A percentile compares a stretch with the other conserved stretches of the same genome.
Evolutionary conservation across 37 sponge, comb jelly and placozoan species (phyloP).

Genomic region (Ianthella basta): DNA sequence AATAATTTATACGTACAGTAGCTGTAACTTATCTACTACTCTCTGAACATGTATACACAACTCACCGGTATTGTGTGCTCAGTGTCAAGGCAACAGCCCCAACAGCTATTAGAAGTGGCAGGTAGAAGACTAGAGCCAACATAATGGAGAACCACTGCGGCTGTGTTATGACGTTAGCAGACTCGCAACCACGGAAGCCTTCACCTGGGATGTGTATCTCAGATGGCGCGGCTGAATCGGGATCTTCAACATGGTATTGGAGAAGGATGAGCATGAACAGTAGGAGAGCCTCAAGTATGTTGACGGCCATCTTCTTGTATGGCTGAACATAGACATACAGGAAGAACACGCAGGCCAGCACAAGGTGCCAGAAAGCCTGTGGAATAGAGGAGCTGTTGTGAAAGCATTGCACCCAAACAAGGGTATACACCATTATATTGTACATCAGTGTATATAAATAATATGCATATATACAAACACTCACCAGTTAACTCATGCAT

Average conservation of each 20-base stretch:
- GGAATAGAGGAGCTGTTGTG: too few species aligned
- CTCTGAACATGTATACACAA: too few species aligned
- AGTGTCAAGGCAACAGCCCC: background rate
- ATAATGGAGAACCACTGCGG: background rate
- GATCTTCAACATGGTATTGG: too few species aligned
- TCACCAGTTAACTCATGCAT: too few species aligned
- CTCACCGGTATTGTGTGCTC: background rate
- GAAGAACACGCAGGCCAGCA: background rate
- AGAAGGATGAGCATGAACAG: slow-evolving; percentile 41
- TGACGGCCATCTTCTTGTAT: slow-evolving; percentile 30
- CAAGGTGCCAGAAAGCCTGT: too few species aligned
- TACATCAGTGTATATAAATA: too few species aligned
- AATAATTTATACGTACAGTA: too few species aligned
- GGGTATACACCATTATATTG: too few species aligned
- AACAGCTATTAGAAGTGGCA: background rate
- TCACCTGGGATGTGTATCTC: background rate
- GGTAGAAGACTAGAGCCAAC: background rate
- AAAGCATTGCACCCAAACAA: too few species aligned
- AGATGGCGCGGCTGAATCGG: too few species aligned
- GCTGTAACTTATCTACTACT: too few species aligned
- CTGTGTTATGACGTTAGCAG: background rate
- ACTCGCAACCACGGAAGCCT: background rate
- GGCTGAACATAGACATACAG: slow-evolving; percentile 42
- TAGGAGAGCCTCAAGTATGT: slow-evolving; percentile 35
- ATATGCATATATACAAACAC: too few species aligned